Conservation (phyloP, 2,888 invertebrate species). For the Nomada ruficornis region DNA sequence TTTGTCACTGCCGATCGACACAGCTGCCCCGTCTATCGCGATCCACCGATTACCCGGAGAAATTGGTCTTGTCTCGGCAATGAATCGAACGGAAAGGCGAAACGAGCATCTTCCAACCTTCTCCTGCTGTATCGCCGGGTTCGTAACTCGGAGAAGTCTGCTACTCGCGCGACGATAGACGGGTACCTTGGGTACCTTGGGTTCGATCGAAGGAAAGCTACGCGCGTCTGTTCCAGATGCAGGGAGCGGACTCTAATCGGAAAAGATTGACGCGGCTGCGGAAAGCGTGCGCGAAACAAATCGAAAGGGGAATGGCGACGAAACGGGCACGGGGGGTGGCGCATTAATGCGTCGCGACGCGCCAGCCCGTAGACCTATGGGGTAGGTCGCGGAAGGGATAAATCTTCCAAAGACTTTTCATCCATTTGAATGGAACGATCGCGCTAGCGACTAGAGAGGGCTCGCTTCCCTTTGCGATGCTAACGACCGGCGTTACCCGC, state of each 20-base stretch:
- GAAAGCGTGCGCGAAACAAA: not conserved
- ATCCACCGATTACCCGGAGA: slow-evolving; percentile 11
- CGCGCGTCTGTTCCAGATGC: not conserved
- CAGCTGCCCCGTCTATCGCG: not conserved
- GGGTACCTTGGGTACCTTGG: too few species aligned
- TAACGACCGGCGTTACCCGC: slow-evolving; percentile 80
- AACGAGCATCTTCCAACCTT: not conserved
- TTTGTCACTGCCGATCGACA: not conserved
- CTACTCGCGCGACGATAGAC: not conserved
- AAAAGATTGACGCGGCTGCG: not conserved
- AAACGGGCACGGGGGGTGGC: not conserved
- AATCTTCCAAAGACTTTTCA: slow-evolving; percentile 65
- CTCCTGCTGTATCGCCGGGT: not conserved
- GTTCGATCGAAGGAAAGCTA: not conserved
- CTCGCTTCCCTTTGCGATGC: slow-evolving; percentile 79
- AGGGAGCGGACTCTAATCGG: not conserved
- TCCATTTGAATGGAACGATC: slow-evolving; percentile 65
- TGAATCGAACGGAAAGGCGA: slow-evolving; percentile 19
- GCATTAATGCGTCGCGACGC: slow-evolving; percentile 60
- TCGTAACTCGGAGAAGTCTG: not conserved
- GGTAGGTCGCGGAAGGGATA: slow-evolving; percentile 57
- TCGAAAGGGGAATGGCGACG: slow-evolving; percentile 5
- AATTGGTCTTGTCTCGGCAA: slow-evolving; percentile 17
- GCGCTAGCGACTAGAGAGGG: slow-evolving; percentile 12
- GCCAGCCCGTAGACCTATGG: slow-evolving; percentile 43